Conservation (phyloP, 2,888 invertebrate species). For the Micoletzkya japonica region DNA sequence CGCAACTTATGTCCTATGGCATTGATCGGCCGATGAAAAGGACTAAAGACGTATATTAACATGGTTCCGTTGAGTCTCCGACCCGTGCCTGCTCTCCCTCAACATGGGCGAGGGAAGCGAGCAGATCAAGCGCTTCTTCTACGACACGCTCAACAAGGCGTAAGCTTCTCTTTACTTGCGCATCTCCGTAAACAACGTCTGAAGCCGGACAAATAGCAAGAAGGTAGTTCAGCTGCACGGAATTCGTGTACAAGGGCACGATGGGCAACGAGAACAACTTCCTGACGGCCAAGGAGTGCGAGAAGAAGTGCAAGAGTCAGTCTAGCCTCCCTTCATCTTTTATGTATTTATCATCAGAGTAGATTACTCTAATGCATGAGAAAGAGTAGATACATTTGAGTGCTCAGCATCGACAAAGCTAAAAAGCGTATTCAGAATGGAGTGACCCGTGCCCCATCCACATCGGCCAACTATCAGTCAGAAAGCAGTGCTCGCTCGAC, state of each 20-base stretch:
- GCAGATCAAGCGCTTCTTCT: conserved; percentile 55
- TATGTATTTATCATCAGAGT: no score
- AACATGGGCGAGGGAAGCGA: conserved; percentile 55
- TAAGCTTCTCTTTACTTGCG: background rate
- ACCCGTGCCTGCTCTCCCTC: conserved; percentile 57
- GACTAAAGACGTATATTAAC: no score
- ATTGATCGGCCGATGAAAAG: no score
- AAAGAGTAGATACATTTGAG: no score
- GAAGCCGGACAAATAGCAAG: background rate
- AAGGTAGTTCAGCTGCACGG: conserved; percentile 43
- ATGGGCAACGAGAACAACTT: conserved; percentile 63
- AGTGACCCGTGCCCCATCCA: conserved; percentile 57
- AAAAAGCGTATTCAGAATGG: conserved; percentile 40
- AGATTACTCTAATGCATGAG: no score
- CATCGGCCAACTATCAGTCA: conserved; percentile 34
- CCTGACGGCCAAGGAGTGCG: conserved; percentile 50
- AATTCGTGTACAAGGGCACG: conserved; percentile 49
- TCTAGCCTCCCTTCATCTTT: background rate
- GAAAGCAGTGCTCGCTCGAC: conserved; percentile 36
- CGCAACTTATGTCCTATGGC: background rate
- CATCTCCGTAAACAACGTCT: background rate
- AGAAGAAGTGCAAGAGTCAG: conserved; percentile 55
- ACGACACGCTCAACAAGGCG: conserved; percentile 55
- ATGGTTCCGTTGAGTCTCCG: conserved; percentile 41
- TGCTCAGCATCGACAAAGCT: no score